phyloP scores from a whole-genome alignment of 2,888 invertebrate genomes.

The Athalia rosae region DNA sequence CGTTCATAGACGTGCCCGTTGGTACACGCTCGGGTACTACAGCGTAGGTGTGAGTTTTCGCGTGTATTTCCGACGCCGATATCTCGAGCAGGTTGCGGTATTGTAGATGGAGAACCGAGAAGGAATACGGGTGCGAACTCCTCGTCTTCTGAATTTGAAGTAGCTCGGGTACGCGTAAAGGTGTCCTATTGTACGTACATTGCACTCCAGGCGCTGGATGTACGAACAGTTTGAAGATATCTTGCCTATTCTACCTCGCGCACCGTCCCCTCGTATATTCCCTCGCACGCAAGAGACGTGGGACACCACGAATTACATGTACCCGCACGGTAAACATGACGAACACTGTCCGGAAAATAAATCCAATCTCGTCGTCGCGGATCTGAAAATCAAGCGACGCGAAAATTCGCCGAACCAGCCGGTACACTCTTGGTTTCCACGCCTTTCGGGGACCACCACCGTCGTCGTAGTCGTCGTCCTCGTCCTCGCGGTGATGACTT shows the following conservation, averaged over 20 bases:
- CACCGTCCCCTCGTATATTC: neutral
- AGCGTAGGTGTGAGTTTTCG: neutral
- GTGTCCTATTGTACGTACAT: conserved; percentile 12
- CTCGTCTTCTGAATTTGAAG: conserved; percentile 24
- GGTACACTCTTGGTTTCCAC: neutral
- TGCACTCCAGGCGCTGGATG: neutral
- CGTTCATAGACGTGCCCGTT: neutral
- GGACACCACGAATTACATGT: too few relatives aligned
- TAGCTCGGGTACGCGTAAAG: neutral
- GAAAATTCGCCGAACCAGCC: neutral
- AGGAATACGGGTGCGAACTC: neutral
- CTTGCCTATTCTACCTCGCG: neutral
- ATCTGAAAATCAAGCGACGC: too few relatives aligned
- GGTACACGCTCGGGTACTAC: neutral
- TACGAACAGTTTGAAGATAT: neutral
- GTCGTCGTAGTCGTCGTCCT: neutral
- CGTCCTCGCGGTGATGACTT: neutral
- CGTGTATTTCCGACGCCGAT: conserved; percentile 8
- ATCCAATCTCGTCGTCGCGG: too few relatives aligned
- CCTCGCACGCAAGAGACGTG: neutral
- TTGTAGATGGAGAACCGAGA: neutral
- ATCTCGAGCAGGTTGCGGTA: neutral
- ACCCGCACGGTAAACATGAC: too few relatives aligned
- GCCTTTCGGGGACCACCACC: neutral
- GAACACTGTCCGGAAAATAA: too few relatives aligned